These are phyloP conservation scores for Drosophila virilis DNA, from an alignment of 1,140 invertebrate species.

Conservation along the genomic window DNA sequence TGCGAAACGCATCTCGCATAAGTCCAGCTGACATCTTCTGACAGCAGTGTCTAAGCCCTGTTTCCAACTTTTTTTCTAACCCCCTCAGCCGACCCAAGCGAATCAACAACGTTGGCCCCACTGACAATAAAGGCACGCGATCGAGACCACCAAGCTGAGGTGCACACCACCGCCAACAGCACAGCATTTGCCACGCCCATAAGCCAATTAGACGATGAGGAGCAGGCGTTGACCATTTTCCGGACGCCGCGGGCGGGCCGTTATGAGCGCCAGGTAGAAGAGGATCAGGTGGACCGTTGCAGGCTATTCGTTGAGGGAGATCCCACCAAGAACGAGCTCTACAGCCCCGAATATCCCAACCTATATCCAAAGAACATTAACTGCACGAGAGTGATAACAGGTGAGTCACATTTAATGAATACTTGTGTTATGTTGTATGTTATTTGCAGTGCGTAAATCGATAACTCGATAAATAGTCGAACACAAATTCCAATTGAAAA, in stretches of 20 bases:
- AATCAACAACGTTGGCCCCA: neutral
- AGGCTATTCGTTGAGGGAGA: conserved; percentile 86
- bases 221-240: conserved; percentile 36
- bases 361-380: conserved; percentile 90
- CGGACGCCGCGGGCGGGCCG: conserved; percentile 40
- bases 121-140: conserved; percentile 6
- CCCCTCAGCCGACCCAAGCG: neutral
- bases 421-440: too few species aligned
- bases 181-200: conserved; percentile 20
- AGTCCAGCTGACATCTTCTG: conserved; percentile 9
- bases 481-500: too few species aligned
- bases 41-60: conserved; percentile 12
- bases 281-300: conserved; percentile 74
- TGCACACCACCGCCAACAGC: neutral
- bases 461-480: too few species aligned
- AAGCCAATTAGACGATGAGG: neutral
- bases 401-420: conserved; percentile 84
- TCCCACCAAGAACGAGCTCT: conserved; percentile 87
- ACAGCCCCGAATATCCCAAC: conserved; percentile 90
- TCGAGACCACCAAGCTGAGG: neutral
- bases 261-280: conserved; percentile 51
- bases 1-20: conserved; percentile 13
- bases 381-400: conserved; percentile 89
- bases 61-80: neutral
- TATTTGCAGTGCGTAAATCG: too few species aligned